Evolutionary conservation across 2,888 invertebrate genomes (phyloP).

Genomic region (Lamproptera curius): DNA sequence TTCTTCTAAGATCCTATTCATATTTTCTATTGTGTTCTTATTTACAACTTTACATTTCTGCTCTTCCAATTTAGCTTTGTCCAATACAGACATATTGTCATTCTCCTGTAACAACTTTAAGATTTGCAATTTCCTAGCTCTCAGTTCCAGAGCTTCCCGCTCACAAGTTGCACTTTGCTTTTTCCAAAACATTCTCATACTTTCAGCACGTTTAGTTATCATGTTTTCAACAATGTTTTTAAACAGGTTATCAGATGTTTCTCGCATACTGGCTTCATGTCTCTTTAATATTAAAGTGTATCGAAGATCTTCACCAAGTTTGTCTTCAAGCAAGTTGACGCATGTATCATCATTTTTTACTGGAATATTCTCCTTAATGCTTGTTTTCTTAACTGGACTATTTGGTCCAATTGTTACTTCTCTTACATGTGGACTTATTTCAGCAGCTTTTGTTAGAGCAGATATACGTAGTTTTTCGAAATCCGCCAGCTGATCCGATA

Average conservation of each 20-base stretch:
- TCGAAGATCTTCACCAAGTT: slow-evolving; percentile 52
- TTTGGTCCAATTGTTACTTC: slow-evolving; percentile 76
- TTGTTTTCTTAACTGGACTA: slow-evolving; percentile 36
- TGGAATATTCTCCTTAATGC: slow-evolving; percentile 30
- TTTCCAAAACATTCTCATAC: slow-evolving; percentile 46
- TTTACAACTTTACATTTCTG: slow-evolving; percentile 67
- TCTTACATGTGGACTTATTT: slow-evolving; percentile 68
- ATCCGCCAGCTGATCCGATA: slow-evolving; percentile 51
- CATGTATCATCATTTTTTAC: slow-evolving; percentile 41
- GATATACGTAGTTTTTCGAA: slow-evolving; percentile 77
- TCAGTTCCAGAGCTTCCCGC: slow-evolving; percentile 59
- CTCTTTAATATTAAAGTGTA: slow-evolving; percentile 55
- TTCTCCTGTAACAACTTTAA: slow-evolving; percentile 65
- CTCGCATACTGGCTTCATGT: slow-evolving; percentile 48
- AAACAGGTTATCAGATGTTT: slow-evolving; percentile 47
- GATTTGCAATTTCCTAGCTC: slow-evolving; percentile 56
- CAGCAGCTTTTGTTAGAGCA: slow-evolving; percentile 77
- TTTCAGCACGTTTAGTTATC: slow-evolving; percentile 51
- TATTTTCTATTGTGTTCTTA: slow-evolving; percentile 62
- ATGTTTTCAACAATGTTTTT: slow-evolving; percentile 56
- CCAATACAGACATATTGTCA: slow-evolving; percentile 66
- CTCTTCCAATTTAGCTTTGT: slow-evolving; percentile 67
- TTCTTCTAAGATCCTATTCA: slow-evolving; percentile 71
- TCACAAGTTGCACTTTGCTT: slow-evolving; percentile 58
- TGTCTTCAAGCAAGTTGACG: slow-evolving; percentile 44